A percentile compares a stretch with the other conserved stretches of the same genome.
Conservation (phyloP, 37 sponge, comb jelly and placozoan genomes). For the Corticium candelabrum region DNA sequence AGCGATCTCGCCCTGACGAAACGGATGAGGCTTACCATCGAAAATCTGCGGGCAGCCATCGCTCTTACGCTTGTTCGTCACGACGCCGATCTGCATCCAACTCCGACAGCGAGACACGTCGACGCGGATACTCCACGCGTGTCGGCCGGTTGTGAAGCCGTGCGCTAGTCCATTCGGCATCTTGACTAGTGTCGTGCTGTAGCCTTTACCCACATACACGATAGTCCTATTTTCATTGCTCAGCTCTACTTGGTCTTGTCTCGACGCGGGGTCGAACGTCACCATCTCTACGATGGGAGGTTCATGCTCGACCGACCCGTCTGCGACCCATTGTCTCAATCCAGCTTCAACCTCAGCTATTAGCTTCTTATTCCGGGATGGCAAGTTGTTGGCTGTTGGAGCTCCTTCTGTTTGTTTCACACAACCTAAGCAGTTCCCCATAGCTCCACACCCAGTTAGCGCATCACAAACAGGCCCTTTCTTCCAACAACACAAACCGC, state of each 20-base stretch:
- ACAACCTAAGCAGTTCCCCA: neutral
- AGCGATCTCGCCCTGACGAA: constrained; percentile 71
- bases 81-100: constrained; percentile 89
- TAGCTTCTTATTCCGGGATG: neutral
- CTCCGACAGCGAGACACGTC: constrained; percentile 73
- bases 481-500: too few species aligned
- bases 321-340: neutral
- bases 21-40: constrained; percentile 91
- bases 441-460: too few species aligned
- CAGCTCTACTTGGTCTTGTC: constrained; percentile 34
- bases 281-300: neutral
- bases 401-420: too few species aligned
- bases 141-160: constrained; percentile 52
- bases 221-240: constrained; percentile 51
- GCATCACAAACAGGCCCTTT: too few species aligned
- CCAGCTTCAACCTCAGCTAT: neutral
- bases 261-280: constrained; percentile 2
- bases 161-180: constrained; percentile 50
- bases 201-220: constrained; percentile 58
- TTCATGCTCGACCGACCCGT: neutral
- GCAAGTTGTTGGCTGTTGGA: too few species aligned
- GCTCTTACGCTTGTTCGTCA: constrained; percentile 43
- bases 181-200: constrained; percentile 68
- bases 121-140: constrained; percentile 66
- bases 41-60: constrained; percentile 41